These are phyloP conservation scores for Cyclophora albipunctata DNA, from an alignment of 2,888 invertebrate species.

Conservation along the genomic window DNA sequence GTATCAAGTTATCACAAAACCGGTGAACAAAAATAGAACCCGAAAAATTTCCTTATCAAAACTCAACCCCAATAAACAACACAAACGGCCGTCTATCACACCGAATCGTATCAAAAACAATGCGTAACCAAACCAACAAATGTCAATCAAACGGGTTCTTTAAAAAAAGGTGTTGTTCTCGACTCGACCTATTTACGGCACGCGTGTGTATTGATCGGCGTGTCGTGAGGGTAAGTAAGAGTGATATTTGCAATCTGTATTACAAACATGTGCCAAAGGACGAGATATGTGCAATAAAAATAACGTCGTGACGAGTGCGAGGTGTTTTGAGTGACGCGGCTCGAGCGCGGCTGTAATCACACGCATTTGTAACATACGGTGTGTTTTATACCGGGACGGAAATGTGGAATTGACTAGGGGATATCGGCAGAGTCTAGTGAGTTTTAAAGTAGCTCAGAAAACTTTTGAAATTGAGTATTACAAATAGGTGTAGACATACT, in stretches of 20 bases:
- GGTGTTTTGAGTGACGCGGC: slow-evolving; percentile 6
- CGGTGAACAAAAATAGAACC: no score
- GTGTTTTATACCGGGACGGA: no score
- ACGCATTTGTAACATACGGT: background rate
- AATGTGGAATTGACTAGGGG: no score
- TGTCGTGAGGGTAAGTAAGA: slow-evolving; percentile 15
- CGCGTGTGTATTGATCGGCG: slow-evolving; percentile 26
- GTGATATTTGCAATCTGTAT: slow-evolving; percentile 31
- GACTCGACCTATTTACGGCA: slow-evolving; percentile 17
- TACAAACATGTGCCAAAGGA: slow-evolving; percentile 37
- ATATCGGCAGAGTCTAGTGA: no score
- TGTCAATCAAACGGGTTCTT: slow-evolving; percentile 21
- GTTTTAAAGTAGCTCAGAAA: no score
- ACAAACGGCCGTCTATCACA: slow-evolving; percentile 10
- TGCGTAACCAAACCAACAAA: slow-evolving; percentile 15
- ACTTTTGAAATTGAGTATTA: no score
- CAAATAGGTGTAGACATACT: no score
- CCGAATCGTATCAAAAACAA: slow-evolving; percentile 11
- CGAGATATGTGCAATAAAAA: slow-evolving; percentile 39
- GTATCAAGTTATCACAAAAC: no score
- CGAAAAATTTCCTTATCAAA: background rate
- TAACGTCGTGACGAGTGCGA: slow-evolving; percentile 25
- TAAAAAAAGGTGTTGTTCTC: slow-evolving; percentile 19
- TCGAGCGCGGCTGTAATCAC: slow-evolving; percentile 5
- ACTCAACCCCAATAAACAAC: no score